These are phyloP conservation scores for Neoaliturus tenellus DNA, from an alignment of 2,888 invertebrate species.

Conservation along the genomic window DNA sequence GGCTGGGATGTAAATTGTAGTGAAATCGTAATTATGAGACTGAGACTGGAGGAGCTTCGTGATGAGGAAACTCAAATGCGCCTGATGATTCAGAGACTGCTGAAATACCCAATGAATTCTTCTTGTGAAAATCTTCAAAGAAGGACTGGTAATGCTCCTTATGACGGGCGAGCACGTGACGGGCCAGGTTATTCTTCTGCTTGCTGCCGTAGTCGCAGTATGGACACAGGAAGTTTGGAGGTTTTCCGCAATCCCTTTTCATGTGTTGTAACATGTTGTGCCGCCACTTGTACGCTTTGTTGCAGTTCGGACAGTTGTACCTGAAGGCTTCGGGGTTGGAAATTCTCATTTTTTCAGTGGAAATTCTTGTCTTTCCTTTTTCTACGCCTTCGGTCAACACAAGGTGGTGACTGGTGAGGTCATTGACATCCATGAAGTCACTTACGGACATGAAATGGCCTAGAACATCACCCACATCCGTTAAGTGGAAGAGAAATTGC, in stretches of 20 bases:
- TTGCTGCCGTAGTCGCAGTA: slow-evolving; percentile 69
- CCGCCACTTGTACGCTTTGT: slow-evolving; percentile 61
- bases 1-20: no score
- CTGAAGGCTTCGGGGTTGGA: not conserved
- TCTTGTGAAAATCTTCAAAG: slow-evolving; percentile 36
- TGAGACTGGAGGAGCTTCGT: not conserved
- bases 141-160: slow-evolving; percentile 39
- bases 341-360: not conserved
- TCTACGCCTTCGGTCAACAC: not conserved
- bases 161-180: slow-evolving; percentile 63
- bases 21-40: not conserved
- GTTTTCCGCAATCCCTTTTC: slow-evolving; percentile 71
- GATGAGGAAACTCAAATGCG: not conserved
- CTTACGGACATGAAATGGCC: slow-evolving; percentile 28
- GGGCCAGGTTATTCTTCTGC: slow-evolving; percentile 62
- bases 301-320: slow-evolving; percentile 53
- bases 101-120: slow-evolving; percentile 10
- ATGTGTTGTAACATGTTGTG: slow-evolving; percentile 65
- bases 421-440: slow-evolving; percentile 29
- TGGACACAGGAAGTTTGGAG: slow-evolving; percentile 71
- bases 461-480: not conserved
- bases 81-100: not conserved
- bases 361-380: not conserved
- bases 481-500: not conserved
- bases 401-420: not conserved